These are phyloP conservation scores for Perizoma affinitatum DNA, from an alignment of 2,888 invertebrate genomes.

Conservation along the genomic window DNA sequence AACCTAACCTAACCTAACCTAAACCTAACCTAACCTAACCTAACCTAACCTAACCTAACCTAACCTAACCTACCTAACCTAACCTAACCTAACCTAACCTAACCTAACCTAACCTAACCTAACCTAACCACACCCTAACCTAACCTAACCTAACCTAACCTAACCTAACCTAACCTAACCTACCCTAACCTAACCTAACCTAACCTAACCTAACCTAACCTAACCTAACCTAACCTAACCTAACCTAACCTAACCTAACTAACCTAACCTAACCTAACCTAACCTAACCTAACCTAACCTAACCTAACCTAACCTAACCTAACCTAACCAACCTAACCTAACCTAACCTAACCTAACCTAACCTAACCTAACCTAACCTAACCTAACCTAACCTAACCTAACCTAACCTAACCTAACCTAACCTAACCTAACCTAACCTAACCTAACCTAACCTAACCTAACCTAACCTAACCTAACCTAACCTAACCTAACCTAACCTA, in stretches of 20 bases:
- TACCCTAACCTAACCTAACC: conserved; percentile 38
- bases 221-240: conserved; percentile 34
- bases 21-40: conserved; percentile 35
- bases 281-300: conserved; percentile 35
- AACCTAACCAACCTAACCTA: conserved; percentile 33
- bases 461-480: conserved; percentile 41
- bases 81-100: conserved; percentile 37
- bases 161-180: conserved; percentile 41
- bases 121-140: conserved; percentile 40
- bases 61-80: conserved; percentile 36
- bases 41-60: conserved; percentile 39
- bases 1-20: conserved; percentile 39
- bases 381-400: conserved; percentile 42
- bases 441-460: conserved; percentile 42
- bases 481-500: conserved; percentile 43
- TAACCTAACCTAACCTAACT: conserved; percentile 34
- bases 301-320: conserved; percentile 31
- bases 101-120: conserved; percentile 38
- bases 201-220: conserved; percentile 35
- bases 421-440: conserved; percentile 41
- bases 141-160: conserved; percentile 41
- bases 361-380: conserved; percentile 40
- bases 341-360: conserved; percentile 33
- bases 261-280: conserved; percentile 34
- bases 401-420: conserved; percentile 40